Conservation (phyloP, 2,888 invertebrate genomes). For the Eristalinus sepulchralis region DNA sequence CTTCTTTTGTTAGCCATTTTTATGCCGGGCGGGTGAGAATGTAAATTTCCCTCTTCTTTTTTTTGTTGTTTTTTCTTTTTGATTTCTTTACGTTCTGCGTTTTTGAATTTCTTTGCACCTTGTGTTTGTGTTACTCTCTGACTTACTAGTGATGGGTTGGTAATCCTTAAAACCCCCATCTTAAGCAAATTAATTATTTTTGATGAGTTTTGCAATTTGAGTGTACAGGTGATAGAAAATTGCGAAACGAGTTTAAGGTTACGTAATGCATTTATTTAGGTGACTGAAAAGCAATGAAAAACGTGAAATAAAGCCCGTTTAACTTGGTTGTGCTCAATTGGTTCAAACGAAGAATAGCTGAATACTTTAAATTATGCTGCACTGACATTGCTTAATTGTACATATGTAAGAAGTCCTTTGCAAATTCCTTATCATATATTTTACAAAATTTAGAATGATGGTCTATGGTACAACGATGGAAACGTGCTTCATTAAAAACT, state of each 20-base stretch:
- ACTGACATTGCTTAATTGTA: too few species aligned
- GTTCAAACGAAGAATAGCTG: not conserved
- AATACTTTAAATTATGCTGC: not conserved
- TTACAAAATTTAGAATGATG: too few species aligned
- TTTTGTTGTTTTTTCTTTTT: slow-evolving; percentile 3
- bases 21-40: slow-evolving; percentile 48
- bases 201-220: not conserved
- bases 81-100: slow-evolving; percentile 9
- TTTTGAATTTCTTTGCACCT: slow-evolving; percentile 1
- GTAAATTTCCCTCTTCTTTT: slow-evolving; percentile 50
- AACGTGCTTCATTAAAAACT: too few species aligned
- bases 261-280: slow-evolving; percentile 3
- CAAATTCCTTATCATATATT: too few species aligned
- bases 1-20: slow-evolving; percentile 57
- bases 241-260: slow-evolving; percentile 45
- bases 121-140: not conserved
- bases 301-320: not conserved
- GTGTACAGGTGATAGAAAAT: slow-evolving; percentile 27
- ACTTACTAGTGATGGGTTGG: not conserved
- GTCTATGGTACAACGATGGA: too few species aligned
- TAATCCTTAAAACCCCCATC: not conserved
- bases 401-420: too few species aligned
- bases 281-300: not conserved
- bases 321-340: not conserved
- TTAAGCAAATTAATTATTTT: not conserved